A percentile compares a stretch with the other conserved stretches of the same genome.
Conservation (phyloP, 2,888 invertebrate species). For the Drosophila barbarae region DNA sequence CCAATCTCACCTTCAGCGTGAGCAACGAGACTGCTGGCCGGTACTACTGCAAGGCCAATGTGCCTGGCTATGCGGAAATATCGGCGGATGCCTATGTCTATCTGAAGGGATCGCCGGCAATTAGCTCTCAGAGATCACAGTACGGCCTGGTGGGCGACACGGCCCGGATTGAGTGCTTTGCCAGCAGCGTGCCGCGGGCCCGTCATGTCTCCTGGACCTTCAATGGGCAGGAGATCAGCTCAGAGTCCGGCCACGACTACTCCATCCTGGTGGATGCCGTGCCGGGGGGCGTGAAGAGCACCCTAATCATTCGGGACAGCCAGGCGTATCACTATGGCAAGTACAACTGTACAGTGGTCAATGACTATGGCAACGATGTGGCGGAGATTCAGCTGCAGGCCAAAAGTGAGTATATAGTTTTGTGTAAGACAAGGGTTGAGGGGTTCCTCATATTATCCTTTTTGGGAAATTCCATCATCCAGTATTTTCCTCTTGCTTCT, state of each 20-base stretch:
- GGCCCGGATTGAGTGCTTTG: slow-evolving; percentile 92
- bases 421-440: too few relatives aligned
- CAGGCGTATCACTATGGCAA: slow-evolving; percentile 92
- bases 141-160: slow-evolving; percentile 90
- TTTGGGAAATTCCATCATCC: too few relatives aligned
- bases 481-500: background rate
- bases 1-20: slow-evolving; percentile 89
- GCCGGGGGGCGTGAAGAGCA: slow-evolving; percentile 90
- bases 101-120: slow-evolving; percentile 90
- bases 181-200: slow-evolving; percentile 93
- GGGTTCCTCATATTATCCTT: too few relatives aligned
- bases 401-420: slow-evolving; percentile 87
- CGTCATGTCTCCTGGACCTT: slow-evolving; percentile 93
- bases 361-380: slow-evolving; percentile 92
- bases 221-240: slow-evolving; percentile 90
- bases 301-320: slow-evolving; percentile 92
- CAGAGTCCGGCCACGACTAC: slow-evolving; percentile 86
- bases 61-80: slow-evolving; percentile 91
- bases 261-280: slow-evolving; percentile 87
- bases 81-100: slow-evolving; percentile 89
- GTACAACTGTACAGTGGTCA: slow-evolving; percentile 96
- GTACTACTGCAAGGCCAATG: slow-evolving; percentile 93
- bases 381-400: slow-evolving; percentile 91
- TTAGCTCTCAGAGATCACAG: slow-evolving; percentile 89
- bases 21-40: slow-evolving; percentile 90